Percentiles rank a stretch among this genome's conserved stretches.
phyloP scores from a whole-genome alignment of 2,888 invertebrate genomes.

The Crepidodera aurea region DNA sequence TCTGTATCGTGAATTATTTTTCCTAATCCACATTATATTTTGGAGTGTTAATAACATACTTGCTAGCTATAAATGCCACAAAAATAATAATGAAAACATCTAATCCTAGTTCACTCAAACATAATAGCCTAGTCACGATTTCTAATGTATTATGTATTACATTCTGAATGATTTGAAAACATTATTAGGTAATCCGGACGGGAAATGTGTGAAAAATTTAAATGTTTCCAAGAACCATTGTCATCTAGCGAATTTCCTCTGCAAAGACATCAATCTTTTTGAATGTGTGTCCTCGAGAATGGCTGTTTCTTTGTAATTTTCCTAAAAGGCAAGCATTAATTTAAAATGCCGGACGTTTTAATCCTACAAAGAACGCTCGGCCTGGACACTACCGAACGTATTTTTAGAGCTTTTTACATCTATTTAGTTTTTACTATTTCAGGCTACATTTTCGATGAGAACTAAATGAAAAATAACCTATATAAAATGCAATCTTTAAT shows the following conservation, averaged over 20 bases:
- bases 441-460: too few relatives aligned
- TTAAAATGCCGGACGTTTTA: slow-evolving; percentile 55
- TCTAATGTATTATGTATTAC: slow-evolving; percentile 2
- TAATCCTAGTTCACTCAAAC: too few relatives aligned
- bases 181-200: not conserved
- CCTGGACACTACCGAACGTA: slow-evolving; percentile 48
- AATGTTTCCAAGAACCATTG: slow-evolving; percentile 6
- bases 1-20: too few relatives aligned
- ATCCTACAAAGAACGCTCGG: slow-evolving; percentile 50
- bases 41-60: too few relatives aligned
- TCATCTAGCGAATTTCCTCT: slow-evolving; percentile 22
- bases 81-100: too few relatives aligned
- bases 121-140: too few relatives aligned
- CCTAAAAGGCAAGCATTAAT: slow-evolving; percentile 53
- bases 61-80: too few relatives aligned
- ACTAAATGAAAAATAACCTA: too few relatives aligned
- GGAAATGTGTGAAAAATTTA: slow-evolving; percentile 9
- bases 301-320: slow-evolving; percentile 53
- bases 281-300: slow-evolving; percentile 43
- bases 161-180: not conserved
- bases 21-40: too few relatives aligned
- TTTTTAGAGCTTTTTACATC: slow-evolving; percentile 50
- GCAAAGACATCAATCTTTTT: slow-evolving; percentile 47
- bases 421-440: slow-evolving; percentile 46
- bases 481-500: too few relatives aligned